Evolutionary conservation across 2,888 invertebrate genomes (phyloP).

Genomic region (Alentia gelatinosa): DNA sequence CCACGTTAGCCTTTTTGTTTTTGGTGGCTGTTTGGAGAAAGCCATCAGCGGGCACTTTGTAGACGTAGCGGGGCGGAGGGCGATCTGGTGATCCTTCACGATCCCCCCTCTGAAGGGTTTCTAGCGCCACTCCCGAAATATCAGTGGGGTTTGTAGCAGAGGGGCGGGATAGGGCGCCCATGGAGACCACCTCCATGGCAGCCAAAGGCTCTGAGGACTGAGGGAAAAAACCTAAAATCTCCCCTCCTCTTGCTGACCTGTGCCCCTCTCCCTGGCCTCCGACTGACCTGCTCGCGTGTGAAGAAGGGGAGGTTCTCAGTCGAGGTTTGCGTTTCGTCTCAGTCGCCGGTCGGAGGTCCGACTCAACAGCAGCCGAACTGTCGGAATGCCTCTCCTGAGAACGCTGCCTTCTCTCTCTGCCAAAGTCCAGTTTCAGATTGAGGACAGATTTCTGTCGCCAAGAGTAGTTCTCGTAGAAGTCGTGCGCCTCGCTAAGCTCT

Average conservation of each 20-base stretch:
- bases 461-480: neutral
- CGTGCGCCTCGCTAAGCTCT: neutral
- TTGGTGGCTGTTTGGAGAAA: neutral
- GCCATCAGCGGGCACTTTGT: neutral
- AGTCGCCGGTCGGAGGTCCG: neutral
- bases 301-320: neutral
- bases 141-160: neutral
- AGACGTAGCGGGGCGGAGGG: neutral
- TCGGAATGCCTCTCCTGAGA: neutral
- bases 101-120: too few relatives aligned
- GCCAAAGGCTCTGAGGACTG: neutral
- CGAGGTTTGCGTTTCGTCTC: neutral
- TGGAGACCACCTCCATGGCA: neutral
- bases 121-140: neutral
- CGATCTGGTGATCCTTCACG: neutral
- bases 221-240: conserved; percentile 25
- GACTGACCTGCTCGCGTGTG: neutral
- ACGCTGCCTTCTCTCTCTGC: neutral
- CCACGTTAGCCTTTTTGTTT: neutral
- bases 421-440: conserved; percentile 27
- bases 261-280: neutral
- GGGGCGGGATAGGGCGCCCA: neutral
- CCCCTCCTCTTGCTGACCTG: neutral
- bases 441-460: conserved; percentile 24
- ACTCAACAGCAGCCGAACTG: neutral